Base-by-base conservation (phyloP, 1,140 invertebrate species). In the Probaryconus sp. region DNA sequence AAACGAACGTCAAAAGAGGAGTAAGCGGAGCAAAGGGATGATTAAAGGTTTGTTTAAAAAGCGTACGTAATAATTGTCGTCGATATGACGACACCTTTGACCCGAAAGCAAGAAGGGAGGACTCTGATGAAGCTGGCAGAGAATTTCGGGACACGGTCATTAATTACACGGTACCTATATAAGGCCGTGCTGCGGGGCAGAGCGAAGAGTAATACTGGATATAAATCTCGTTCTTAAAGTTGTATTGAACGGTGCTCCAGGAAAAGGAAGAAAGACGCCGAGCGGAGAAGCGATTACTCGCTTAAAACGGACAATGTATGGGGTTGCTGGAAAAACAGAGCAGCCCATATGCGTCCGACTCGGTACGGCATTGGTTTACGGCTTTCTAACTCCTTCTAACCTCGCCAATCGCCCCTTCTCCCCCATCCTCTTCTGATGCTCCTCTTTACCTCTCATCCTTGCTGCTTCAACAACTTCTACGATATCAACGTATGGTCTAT, bases 401-500 rank as follows among this genome's bases (percentile, higher is more conserved):
- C 16, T 9, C 31, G 24, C 20, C 47, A 26, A 53, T 47, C 11
- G 7, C 33, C 33, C 1, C n/a, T 2, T 10, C 63, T 5, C 47
- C 5, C 6, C 16, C 1, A 45, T 38, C 18, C 17, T 45, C n/a
- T 33, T 24, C 42, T 26, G 17, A 10, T n/a, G 11, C 13, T 9
- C 14, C 33, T 40, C 26, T 5, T 30, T 24, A n/a, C 35, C 30
- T 37, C 10, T 48, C 33, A 50, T 61, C 17, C 35, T 21, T 30
- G 64, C 60, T 21, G 38, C 51, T 37, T 56, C 42, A 10, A 14
- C 17, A 60, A 68, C 69, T 71, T 35, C 37, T 61, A 48, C 47
- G 37, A 71, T 48, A 69, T 60, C 71, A 72, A 75, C 63, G 58
- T 73, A 74, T 69, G 67, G 48, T 56, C 67, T 77, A 76, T 76